Evolutionary conservation across 2,113 vertebrate genomes (phyloP).

Genomic region (Oreochromis spilurus): DNA sequence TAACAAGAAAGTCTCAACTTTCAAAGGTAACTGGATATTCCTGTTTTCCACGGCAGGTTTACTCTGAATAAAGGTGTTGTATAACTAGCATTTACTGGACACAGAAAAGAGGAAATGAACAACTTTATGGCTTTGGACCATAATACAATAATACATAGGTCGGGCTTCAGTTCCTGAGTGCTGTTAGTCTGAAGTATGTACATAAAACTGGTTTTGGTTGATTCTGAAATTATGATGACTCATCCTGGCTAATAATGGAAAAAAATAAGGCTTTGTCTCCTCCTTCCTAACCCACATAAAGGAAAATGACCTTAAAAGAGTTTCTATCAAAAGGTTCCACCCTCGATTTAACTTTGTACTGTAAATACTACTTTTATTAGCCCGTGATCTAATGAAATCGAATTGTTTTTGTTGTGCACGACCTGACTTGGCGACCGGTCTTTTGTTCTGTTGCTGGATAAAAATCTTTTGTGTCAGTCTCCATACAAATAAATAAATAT

Average conservation of each 20-base stretch:
- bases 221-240: slow-evolving; percentile 74
- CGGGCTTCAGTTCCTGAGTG: slow-evolving; percentile 70
- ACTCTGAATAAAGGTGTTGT: slow-evolving; percentile 13
- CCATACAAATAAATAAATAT: slow-evolving; percentile 1
- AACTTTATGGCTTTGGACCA: slow-evolving; percentile 69
- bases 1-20: neutral
- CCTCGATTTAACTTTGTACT: slow-evolving; percentile 41
- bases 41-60: neutral
- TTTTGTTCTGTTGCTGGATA: neutral
- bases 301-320: slow-evolving; percentile 46
- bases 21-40: slow-evolving; percentile 19
- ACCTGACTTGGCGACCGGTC: neutral
- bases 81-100: slow-evolving; percentile 33
- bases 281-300: slow-evolving; percentile 59
- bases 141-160: slow-evolving; percentile 52
- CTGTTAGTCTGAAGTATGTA: slow-evolving; percentile 67
- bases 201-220: slow-evolving; percentile 79
- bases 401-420: slow-evolving; percentile 7
- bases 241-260: slow-evolving; percentile 63
- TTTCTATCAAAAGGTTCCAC: slow-evolving; percentile 49
- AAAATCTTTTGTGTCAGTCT: neutral
- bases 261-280: slow-evolving; percentile 59
- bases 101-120: slow-evolving; percentile 73
- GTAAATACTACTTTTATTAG: slow-evolving; percentile 40
- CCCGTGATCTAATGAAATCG: neutral